Evolutionary conservation across 2,113 vertebrate species (phyloP).

Genomic region (Seriola dumerili): DNA sequence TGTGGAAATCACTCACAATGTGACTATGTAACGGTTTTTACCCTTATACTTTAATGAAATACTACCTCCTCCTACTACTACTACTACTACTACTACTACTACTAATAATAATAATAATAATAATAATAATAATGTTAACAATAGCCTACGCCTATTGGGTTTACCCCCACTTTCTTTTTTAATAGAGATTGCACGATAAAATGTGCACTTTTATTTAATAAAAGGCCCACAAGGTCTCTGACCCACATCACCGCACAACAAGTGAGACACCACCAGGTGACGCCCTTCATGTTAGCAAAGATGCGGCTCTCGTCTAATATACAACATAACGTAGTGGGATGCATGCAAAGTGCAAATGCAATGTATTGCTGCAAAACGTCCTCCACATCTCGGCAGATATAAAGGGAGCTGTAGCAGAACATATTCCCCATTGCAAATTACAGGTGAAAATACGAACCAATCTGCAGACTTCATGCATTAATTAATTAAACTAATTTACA

Average conservation of each 20-base stretch:
- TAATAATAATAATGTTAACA: background rate
- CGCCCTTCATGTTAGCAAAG: slow-evolving; percentile 3
- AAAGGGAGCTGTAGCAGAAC: background rate
- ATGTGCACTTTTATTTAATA: too few species aligned
- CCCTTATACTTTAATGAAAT: background rate
- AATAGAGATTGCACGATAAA: background rate
- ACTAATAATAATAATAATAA: background rate
- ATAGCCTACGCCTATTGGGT: background rate
- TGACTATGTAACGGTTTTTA: background rate
- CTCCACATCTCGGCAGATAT: background rate
- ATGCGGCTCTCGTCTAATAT: background rate
- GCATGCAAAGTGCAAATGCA: background rate
- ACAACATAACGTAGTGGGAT: background rate
- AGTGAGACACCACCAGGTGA: slow-evolving; percentile 3
- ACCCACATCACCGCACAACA: background rate
- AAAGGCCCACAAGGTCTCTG: background rate
- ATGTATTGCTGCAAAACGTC: background rate
- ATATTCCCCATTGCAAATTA: background rate
- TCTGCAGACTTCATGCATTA: background rate
- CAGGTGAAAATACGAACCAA: background rate
- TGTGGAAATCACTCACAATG: background rate
- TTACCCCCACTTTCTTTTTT: background rate
- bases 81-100: too few species aligned
- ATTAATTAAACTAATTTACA: background rate
- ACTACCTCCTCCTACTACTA: too few species aligned